Evolutionary conservation across 2,797 vertebrate species (phyloP).

Genomic region (Mormyrops boulengeri): DNA sequence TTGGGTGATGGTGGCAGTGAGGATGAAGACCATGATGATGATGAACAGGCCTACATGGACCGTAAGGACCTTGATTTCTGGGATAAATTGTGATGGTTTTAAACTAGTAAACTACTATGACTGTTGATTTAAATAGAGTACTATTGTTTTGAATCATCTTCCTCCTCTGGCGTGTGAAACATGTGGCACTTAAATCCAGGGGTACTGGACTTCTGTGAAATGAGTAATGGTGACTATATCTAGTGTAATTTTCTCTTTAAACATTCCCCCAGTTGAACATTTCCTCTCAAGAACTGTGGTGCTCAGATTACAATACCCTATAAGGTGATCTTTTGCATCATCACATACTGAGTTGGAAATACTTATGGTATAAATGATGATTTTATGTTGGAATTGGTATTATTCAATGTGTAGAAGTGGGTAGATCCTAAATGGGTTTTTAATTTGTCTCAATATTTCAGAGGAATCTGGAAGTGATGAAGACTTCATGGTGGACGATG

Average conservation of each 20-base stretch:
- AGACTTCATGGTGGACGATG: conserved; percentile 95
- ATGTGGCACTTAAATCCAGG: background rate
- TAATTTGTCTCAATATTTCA: conserved; percentile 33
- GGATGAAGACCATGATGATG: conserved; percentile 86
- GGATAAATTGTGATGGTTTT: background rate
- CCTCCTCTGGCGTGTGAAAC: background rate
- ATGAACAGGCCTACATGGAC: conserved; percentile 77
- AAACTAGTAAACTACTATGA: background rate
- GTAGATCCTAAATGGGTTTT: background rate
- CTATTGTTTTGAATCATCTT: background rate
- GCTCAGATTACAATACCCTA: background rate
- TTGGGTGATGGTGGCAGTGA: conserved; percentile 89
- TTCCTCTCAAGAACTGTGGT: background rate
- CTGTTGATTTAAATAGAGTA: background rate
- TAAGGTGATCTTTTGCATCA: background rate
- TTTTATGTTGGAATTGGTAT: background rate
- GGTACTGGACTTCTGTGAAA: background rate
- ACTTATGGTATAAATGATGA: background rate
- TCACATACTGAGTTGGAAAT: background rate
- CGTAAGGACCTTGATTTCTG: conserved; percentile 54
- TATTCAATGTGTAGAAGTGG: background rate
- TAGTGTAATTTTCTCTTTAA: background rate
- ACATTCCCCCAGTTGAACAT: background rate
- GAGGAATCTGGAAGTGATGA: conserved; percentile 85
- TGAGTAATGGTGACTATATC: background rate